phyloP scores from a whole-genome alignment of 2,797 vertebrate genomes.

The Tadarida brasiliensis region DNA sequence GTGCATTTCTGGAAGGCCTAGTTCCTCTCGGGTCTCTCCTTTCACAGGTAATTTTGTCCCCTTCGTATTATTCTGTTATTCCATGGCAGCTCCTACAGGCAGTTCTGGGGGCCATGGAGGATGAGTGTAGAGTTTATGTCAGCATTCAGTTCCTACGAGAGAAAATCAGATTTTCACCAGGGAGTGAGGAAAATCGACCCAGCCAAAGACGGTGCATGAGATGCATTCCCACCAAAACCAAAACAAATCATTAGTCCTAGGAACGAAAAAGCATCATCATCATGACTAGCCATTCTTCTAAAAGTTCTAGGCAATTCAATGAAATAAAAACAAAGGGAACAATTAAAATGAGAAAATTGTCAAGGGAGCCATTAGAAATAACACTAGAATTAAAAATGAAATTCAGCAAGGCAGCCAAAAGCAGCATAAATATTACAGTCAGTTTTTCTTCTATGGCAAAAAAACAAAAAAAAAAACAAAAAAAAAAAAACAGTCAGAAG shows the following conservation, averaged over 20 bases:
- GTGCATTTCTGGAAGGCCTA: neutral
- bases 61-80: neutral
- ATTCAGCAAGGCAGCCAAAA: neutral
- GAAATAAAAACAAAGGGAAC: constrained; percentile 9
- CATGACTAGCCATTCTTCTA: neutral
- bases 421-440: neutral
- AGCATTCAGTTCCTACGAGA: neutral
- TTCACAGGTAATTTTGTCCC: neutral
- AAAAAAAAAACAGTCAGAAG: neutral
- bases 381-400: neutral
- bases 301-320: constrained; percentile 7
- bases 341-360: neutral
- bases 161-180: neutral
- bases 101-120: neutral
- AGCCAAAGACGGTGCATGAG: neutral
- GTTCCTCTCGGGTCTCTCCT: neutral
- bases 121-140: neutral
- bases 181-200: neutral
- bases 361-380: neutral
- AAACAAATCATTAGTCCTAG: neutral
- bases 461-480: neutral
- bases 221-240: neutral
- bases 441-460: neutral
- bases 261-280: neutral
- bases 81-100: neutral